Base-by-base conservation (phyloP, 92 coral and sea anemone genomes). In the Porites divaricata region DNA sequence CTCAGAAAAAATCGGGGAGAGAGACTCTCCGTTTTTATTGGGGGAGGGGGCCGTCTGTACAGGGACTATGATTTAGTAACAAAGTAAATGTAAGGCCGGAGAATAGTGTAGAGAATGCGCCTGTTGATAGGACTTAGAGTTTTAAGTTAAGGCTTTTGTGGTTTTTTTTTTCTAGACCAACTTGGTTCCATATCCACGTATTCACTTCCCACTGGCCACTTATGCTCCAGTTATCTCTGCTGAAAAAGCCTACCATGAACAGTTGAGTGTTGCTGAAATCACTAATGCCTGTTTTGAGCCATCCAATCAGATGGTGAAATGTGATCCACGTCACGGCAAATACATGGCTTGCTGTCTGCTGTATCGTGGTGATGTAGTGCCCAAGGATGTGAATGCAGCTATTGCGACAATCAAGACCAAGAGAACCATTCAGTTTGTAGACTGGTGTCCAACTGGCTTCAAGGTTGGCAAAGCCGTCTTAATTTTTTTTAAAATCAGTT, bases 301-400 rank as follows among this genome's bases (percentile, higher is more conserved):
- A 72, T 76, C 95, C 85, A 92, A 87, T 63, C 95, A 92, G 92
- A 93, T 93, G 96, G 96, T 93, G 41, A 93, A 92, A 76, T 92
- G 96, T 84, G 96, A 92, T 69, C 96, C 96, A 64, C 93, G 96
- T 84, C 91, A 90, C 49, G 96, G 96, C 85, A 93, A 93, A 75
- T 93, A 93, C 92, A 93, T 93, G 94, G 96, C 94, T 22, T 87
- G 94, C 75, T 93, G 96, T 62, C 56, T 93, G 90, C 58, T 93
- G 86, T 93, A 85, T 66, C 93, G 96, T 81, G 96, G 96, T 69
- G 96, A 93, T 74, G 96, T 93, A 1, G 97, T 93, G 1, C 97
- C 97, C 0, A 93, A 93, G 74, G 97, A 93, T 73, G 97, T 93
- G 79, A 93, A 93, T 70, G 95, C 97, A 63, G 95, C 97, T 25